Percentiles rank a stretch among this genome's conserved stretches.
These are phyloP conservation scores for Pammene fasciana DNA, from an alignment of 2,888 invertebrate genomes.

Conservation along the genomic window DNA sequence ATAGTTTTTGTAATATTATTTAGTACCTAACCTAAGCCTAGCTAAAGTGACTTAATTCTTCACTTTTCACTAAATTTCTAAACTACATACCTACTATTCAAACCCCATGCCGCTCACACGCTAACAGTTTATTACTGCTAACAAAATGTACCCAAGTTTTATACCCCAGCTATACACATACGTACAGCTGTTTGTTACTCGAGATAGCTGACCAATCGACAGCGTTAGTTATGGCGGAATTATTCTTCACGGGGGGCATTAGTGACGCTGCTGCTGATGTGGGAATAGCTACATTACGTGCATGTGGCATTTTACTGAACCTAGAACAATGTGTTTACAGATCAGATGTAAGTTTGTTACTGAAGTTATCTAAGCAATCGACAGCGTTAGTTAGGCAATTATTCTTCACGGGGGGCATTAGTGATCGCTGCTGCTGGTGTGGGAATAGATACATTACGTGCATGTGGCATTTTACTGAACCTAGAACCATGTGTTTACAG, in stretches of 20 bases:
- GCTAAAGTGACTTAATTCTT: too few species aligned
- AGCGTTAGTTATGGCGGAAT: constrained; percentile 57
- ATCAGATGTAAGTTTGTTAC: too few species aligned
- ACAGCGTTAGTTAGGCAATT: constrained; percentile 58
- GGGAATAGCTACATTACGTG: background rate
- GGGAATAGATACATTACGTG: background rate
- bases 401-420: constrained; percentile 55
- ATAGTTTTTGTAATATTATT: too few species aligned
- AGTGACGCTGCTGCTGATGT: constrained; percentile 32
- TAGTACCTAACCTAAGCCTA: too few species aligned
- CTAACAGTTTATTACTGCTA: background rate
- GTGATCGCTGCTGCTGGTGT: constrained; percentile 14
- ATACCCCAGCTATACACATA: background rate
- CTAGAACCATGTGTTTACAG: too few species aligned
- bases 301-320: background rate
- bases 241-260: constrained; percentile 56
- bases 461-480: constrained; percentile 6
- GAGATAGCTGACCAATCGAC: constrained; percentile 49
- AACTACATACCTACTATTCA: too few species aligned
- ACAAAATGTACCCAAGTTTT: background rate
- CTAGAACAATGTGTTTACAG: too few species aligned
- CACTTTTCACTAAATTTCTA: too few species aligned
- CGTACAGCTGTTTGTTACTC: background rate
- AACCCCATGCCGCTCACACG: too few species aligned
- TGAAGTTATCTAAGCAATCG: constrained; percentile 47